Conservation (phyloP, 2,888 invertebrate genomes). For the Parascotia fuliginaria region DNA sequence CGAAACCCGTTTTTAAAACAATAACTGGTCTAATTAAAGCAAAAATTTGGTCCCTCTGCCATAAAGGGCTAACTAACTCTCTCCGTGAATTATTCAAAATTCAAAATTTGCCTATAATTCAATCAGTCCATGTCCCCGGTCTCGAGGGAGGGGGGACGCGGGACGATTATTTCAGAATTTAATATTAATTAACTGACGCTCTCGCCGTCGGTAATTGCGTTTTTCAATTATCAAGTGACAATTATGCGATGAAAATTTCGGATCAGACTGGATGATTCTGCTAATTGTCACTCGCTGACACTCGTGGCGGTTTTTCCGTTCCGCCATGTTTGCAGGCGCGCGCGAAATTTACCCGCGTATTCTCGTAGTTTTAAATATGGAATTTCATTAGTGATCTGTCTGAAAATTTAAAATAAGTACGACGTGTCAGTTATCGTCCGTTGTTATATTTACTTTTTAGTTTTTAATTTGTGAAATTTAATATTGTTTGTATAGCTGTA, state of each 20-base stretch:
- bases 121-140: conserved; percentile 68
- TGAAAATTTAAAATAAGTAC: conserved; percentile 5
- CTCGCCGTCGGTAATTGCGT: conserved; percentile 78
- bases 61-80: conserved; percentile 78
- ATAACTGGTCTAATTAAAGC: conserved; percentile 50
- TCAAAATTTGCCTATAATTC: conserved; percentile 85
- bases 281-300: conserved; percentile 70
- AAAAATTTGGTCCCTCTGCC: conserved; percentile 53
- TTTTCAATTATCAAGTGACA: conserved; percentile 84
- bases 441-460: not conserved
- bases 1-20: conserved; percentile 40
- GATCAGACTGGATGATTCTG: conserved; percentile 70
- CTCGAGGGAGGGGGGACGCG: conserved; percentile 59
- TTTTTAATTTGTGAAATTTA: not conserved
- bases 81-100: conserved; percentile 83
- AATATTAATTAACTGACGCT: conserved; percentile 85
- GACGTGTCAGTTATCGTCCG: not conserved
- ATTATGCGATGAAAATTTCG: conserved; percentile 77
- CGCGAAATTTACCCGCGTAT: conserved; percentile 16
- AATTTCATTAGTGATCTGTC: conserved; percentile 9
- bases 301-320: conserved; percentile 31
- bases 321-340: conserved; percentile 36
- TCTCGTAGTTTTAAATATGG: conserved; percentile 17
- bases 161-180: conserved; percentile 85
- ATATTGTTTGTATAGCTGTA: too few species aligned